Conservation (phyloP, 2,113 vertebrate genomes). For the Anguilla rostrata region DNA sequence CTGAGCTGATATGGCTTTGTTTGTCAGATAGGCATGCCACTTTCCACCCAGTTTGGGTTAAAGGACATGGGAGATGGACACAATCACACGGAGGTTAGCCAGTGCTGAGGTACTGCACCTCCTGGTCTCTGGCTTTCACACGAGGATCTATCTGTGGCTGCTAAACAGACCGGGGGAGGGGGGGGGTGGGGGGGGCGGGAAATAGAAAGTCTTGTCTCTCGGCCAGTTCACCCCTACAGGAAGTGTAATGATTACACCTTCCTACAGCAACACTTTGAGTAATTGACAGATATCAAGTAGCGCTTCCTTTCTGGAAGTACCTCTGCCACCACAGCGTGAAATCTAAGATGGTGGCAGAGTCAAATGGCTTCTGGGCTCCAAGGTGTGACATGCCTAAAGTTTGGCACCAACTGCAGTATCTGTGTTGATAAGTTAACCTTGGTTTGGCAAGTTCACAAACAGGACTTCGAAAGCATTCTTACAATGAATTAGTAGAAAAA, state of each 20-base stretch:
- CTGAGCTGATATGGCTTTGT: not conserved
- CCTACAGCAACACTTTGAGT: constrained; percentile 13
- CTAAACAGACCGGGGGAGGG: not conserved
- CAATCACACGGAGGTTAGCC: not conserved
- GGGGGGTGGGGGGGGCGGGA: not conserved
- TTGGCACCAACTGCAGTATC: constrained; percentile 4
- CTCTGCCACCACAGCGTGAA: constrained; percentile 18
- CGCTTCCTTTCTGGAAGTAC: constrained; percentile 36
- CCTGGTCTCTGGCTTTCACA: too few species aligned
- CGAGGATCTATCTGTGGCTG: not conserved
- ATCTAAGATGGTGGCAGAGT: constrained; percentile 13
- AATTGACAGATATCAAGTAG: constrained; percentile 19
- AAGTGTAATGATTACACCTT: constrained; percentile 22
- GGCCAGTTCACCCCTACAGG: constrained; percentile 8
- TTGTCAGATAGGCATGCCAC: not conserved
- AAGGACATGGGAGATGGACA: not conserved
- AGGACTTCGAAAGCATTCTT: not conserved
- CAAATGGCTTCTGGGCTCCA: constrained; percentile 1
- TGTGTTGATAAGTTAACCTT: constrained; percentile 1
- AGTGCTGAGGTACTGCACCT: not conserved
- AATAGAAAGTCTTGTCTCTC: constrained; percentile 7
- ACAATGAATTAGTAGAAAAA: not conserved
- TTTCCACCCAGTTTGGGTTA: not conserved
- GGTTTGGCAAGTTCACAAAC: not conserved
- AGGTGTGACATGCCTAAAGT: constrained; percentile 17